Conservation (phyloP, 2,888 invertebrate genomes). For the Pollenia angustigena region DNA sequence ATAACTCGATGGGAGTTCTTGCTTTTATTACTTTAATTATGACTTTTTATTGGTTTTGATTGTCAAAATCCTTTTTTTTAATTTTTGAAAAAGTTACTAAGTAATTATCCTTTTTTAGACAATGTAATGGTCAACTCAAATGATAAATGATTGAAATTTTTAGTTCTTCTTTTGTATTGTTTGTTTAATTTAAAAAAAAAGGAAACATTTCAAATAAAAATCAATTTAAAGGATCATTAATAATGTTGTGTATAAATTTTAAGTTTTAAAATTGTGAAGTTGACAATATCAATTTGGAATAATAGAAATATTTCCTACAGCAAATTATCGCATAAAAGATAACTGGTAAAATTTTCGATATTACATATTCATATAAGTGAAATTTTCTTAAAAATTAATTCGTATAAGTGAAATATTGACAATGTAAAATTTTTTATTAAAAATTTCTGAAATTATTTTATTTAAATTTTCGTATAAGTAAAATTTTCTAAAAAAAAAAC, state of each 20-base stretch:
- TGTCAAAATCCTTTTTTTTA: constrained; percentile 70
- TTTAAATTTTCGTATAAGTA: too few species aligned
- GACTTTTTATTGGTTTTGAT: constrained; percentile 79
- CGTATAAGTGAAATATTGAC: too few species aligned
- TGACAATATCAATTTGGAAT: too few species aligned
- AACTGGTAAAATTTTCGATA: too few species aligned
- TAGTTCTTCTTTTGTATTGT: constrained; percentile 9
- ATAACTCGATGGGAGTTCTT: constrained; percentile 79
- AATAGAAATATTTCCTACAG: too few species aligned
- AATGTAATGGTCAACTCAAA: constrained; percentile 67
- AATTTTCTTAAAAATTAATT: too few species aligned
- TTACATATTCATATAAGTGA: too few species aligned
- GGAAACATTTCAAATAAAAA: constrained; percentile 47
- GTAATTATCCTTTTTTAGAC: constrained; percentile 64
- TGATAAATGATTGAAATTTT: constrained; percentile 68
- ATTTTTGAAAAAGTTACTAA: constrained; percentile 23
- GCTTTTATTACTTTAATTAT: constrained; percentile 82
- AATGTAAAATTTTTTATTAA: too few species aligned
- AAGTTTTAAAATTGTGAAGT: background rate
- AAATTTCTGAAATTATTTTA: too few species aligned
- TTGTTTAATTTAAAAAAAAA: background rate
- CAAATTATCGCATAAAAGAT: too few species aligned
- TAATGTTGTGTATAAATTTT: constrained; percentile 10
- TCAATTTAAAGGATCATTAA: constrained; percentile 64
- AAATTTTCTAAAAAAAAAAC: too few species aligned